Evolutionary conservation across 1,140 invertebrate genomes (phyloP).

Genomic region (Drosophila parvula): DNA sequence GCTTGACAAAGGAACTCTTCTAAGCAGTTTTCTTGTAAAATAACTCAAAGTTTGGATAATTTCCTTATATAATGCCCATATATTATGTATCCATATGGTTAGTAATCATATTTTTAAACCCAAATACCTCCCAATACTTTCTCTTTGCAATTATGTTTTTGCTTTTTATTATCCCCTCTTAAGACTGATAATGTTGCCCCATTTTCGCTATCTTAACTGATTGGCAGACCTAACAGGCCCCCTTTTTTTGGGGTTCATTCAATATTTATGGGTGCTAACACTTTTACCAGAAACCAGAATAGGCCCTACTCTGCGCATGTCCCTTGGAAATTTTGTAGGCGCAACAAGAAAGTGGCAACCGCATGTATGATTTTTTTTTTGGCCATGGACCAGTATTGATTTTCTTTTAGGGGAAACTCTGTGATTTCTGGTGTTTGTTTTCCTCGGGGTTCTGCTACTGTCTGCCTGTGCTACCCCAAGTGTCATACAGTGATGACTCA

Average conservation of each 20-base stretch:
- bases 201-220: constrained; percentile 35
- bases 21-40: neutral
- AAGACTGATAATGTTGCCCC: constrained; percentile 21
- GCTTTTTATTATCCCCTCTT: neutral
- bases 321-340: constrained; percentile 8
- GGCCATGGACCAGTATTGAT: constrained; percentile 51
- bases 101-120: neutral
- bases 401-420: constrained; percentile 15
- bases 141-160: neutral
- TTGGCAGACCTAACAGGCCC: constrained; percentile 13
- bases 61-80: neutral
- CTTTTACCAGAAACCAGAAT: constrained; percentile 26
- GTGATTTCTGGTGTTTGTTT: neutral
- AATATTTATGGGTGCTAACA: constrained; percentile 38
- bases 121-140: neutral
- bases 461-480: constrained; percentile 6
- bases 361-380: constrained; percentile 12
- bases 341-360: constrained; percentile 47
- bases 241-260: constrained; percentile 13
- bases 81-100: neutral
- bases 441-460: neutral
- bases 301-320: constrained; percentile 33
- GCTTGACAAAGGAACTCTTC: too few species aligned
- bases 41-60: neutral
- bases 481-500: constrained; percentile 36